Base-by-base conservation (phyloP, 2,113 vertebrate species). In the Regulus satrapa region DNA sequence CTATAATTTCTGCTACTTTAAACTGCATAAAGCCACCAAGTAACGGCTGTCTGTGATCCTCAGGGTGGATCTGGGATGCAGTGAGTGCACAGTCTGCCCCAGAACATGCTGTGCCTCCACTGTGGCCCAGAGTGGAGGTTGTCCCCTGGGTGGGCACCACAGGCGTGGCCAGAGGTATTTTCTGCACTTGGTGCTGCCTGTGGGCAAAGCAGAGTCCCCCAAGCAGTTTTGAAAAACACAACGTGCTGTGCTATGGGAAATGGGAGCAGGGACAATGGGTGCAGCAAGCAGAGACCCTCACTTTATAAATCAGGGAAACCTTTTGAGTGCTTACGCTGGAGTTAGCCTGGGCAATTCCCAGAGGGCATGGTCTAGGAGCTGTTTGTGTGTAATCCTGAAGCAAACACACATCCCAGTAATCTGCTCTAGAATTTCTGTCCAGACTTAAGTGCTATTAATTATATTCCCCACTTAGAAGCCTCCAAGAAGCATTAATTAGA, bases 401-500 rank as follows among this genome's bases (percentile, higher is more conserved):
- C 69, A 97, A 95, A 96, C 64, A 91, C 79, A 61, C 78, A 77
- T 86, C 78, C 91, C 80, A 62, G 68, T 92, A 95, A 91, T 94
- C 73, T 21, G 75, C 78, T 84, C 29, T 74, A 75, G 93, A 91
- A 92, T 94, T 84, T 31, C 52, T 89, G 64, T 95, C 41, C 66
- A 94, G 84, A 85, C 52, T 94, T 94, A 92, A 94, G 78, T 97
- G 81, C 86, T 92, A 94, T 97, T 97, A 95, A 97, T 96, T 96
- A 95, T 79, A 85, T 92, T 55, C 67, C 64, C 78, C 55, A 77
- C 92, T 94, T 81, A 94, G 68, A 86, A 90, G 73, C 40, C 81
- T 74, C 58, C 62, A 92, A 96, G 84, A 94, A 94, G 62, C 48
- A 90, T 95, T 94, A 96, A 97, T 96, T 96, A 95, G 78, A 89